Base-by-base conservation (phyloP, 2,113 vertebrate species). In the Rhizomys pruinosus region DNA sequence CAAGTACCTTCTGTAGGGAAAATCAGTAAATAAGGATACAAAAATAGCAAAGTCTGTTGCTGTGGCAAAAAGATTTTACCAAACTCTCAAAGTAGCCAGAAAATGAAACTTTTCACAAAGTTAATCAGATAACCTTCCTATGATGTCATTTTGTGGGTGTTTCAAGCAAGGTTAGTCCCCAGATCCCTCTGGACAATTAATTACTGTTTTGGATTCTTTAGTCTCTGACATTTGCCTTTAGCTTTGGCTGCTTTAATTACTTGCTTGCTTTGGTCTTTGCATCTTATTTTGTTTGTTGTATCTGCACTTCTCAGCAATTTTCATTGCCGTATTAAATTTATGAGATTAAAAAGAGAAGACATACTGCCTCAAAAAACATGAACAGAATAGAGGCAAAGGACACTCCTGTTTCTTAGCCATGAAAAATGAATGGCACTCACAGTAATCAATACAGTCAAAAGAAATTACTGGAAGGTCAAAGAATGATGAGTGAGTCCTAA, bases 381-480 rank as follows among this genome's bases (percentile, higher is more conserved):
- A 89, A 73, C 10, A 93, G 84, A 82, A 89, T 37, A 4, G n/a
- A 86, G 10, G 15, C 71, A 93, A 79, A 91, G 6, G 29, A 87
- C 10, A 3, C 42, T 74, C 27, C 37, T 81, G 89, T 69, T 42
- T 90, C 37, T 92, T 66, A 82, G 72, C 78, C 69, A 76, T 79
- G 22, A 84, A 91, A 81, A 88, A 86, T 63, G 39, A 95, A 64
- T 71, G 37, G 19, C 27, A 91, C 63, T 71, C 77, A 52, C 0
- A 73, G 10, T 89, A 91, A 93, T 91, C 68, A 89, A 37, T 39
- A 23, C 0, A 72, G 74, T 88, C 66, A 90, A 90, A 87, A 90
- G 78, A 85, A 94, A 95, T 86, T 85, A 90, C 25, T 55, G 27
- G 61, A 29, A 42, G 25, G 32, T 91, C 85, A 96, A 78, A 86